phyloP scores from a whole-genome alignment of 2,888 invertebrate genomes.

The Drosophila neonasuta region DNA sequence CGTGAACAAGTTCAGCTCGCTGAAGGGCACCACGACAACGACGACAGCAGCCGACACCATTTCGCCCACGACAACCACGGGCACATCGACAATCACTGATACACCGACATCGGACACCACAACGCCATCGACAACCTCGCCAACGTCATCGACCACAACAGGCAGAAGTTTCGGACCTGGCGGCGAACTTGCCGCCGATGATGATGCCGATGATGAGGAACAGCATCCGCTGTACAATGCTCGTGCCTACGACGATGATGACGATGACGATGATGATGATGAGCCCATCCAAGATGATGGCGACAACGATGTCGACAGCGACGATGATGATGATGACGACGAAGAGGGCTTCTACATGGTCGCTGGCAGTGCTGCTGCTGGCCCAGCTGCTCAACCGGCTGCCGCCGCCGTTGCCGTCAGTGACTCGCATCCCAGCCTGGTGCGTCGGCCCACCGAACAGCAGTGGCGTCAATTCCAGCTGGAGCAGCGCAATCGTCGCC shows the following conservation, averaged over 20 bases:
- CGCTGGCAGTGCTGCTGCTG: conserved; percentile 10
- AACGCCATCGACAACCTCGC: background rate
- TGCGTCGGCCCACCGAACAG: conserved; percentile 48
- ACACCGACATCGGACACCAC: background rate
- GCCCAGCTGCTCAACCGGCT: conserved; percentile 1
- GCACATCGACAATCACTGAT: background rate
- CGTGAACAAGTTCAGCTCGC: conserved; percentile 53
- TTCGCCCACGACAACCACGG: background rate
- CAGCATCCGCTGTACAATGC: background rate
- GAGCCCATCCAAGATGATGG: conserved; percentile 5
- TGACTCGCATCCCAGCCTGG: background rate
- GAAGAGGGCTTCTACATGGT: conserved; percentile 30
- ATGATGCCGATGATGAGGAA: conserved; percentile 22
- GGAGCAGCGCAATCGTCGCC: conserved; percentile 62
- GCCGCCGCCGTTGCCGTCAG: conserved; percentile 2
- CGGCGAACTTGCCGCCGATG: background rate
- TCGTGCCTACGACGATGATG: conserved; percentile 11
- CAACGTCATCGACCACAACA: rapidly evolving
- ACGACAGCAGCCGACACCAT: conserved; percentile 9
- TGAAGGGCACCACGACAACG: conserved; percentile 45
- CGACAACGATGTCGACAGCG: conserved; percentile 20
- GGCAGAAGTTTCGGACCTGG: conserved; percentile 22
- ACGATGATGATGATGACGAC: conserved; percentile 27
- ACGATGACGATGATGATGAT: conserved; percentile 39
- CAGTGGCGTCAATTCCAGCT: conserved; percentile 65